Percentiles rank a stretch among this genome's conserved stretches.
Evolutionary conservation across 2,888 invertebrate genomes (phyloP).

Genomic region (Antitype chi): DNA sequence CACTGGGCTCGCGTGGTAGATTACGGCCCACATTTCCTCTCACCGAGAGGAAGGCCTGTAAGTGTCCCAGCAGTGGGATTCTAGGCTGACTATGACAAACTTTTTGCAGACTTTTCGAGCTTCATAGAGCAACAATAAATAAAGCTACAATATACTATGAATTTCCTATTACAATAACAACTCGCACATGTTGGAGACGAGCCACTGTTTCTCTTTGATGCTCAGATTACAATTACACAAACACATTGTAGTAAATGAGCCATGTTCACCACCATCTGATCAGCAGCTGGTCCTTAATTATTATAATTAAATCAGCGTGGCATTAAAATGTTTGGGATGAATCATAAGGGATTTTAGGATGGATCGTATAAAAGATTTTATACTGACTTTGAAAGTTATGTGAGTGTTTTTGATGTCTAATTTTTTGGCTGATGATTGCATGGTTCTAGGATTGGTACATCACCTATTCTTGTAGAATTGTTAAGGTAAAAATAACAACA

Average conservation of each 20-base stretch:
- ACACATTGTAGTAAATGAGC: conserved; percentile 43
- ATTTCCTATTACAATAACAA: conserved; percentile 36
- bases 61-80: no score
- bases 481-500: neutral
- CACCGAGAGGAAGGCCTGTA: no score
- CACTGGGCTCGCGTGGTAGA: no score
- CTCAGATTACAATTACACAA: conserved; percentile 51
- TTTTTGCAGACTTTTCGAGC: neutral
- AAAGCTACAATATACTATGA: neutral
- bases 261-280: conserved; percentile 40
- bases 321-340: conserved; percentile 44
- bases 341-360: conserved; percentile 24
- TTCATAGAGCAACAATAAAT: neutral
- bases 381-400: neutral
- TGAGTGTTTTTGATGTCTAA: neutral
- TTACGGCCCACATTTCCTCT: no score
- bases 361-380: neutral
- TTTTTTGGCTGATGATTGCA: neutral
- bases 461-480: neutral
- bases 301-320: conserved; percentile 54
- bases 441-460: neutral
- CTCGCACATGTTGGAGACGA: conserved; percentile 33
- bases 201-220: conserved; percentile 44
- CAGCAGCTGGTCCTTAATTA: conserved; percentile 41
- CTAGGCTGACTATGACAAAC: no score